These are phyloP conservation scores for Cephus runcator DNA, from an alignment of 2,888 invertebrate species.

Conservation along the genomic window DNA sequence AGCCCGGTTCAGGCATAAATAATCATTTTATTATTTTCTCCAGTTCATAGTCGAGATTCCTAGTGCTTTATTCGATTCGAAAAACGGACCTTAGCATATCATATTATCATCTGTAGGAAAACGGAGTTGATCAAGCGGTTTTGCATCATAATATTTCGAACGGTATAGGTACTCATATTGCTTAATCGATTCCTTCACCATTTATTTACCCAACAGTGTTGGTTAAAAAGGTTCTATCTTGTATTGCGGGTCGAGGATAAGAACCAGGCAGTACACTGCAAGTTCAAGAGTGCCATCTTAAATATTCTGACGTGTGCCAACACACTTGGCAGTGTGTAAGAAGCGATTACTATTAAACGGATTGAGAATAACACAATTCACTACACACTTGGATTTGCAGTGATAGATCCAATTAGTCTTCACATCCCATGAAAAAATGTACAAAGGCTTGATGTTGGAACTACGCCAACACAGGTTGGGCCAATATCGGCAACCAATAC, in stretches of 20 bases:
- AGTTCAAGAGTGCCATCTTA: too few relatives aligned
- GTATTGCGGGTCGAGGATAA: background rate
- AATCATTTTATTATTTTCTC: conserved; percentile 8
- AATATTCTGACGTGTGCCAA: too few relatives aligned
- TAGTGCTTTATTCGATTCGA: background rate
- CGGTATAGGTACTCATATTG: background rate
- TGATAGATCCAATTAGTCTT: background rate
- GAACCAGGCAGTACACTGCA: background rate
- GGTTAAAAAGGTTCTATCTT: background rate
- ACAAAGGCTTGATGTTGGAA: too few relatives aligned
- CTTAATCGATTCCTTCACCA: background rate
- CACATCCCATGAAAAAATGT: too few relatives aligned
- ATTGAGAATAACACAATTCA: too few relatives aligned
- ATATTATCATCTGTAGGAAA: background rate
- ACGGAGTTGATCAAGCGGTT: background rate
- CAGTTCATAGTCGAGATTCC: background rate
- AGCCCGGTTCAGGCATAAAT: background rate
- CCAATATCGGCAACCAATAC: too few relatives aligned
- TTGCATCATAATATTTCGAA: background rate
- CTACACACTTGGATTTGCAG: too few relatives aligned
- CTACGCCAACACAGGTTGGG: too few relatives aligned
- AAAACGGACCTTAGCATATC: background rate
- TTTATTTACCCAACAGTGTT: background rate
- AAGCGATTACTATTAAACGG: too few relatives aligned
- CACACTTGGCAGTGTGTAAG: too few relatives aligned